These are phyloP conservation scores for Eledona agricola DNA, from an alignment of 2,888 invertebrate genomes.

Conservation along the genomic window DNA sequence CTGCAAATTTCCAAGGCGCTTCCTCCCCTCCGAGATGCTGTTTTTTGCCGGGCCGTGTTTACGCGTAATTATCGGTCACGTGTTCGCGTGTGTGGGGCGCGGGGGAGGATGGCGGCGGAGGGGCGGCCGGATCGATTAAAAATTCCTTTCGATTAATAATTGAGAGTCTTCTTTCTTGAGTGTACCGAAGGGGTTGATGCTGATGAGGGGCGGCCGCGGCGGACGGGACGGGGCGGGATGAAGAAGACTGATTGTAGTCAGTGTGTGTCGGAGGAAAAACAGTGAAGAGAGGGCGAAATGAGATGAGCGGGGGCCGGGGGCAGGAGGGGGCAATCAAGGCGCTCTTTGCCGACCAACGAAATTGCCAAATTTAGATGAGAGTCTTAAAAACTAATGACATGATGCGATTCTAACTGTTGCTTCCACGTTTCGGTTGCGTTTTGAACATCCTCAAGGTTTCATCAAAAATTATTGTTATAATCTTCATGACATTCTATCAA, in stretches of 20 bases:
- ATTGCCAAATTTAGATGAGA: too few relatives aligned
- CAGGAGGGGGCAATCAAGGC: too few relatives aligned
- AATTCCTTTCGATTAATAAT: conserved; percentile 62
- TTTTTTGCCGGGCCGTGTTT: conserved; percentile 25
- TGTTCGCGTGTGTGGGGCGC: conserved; percentile 19
- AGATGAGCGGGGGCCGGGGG: too few relatives aligned
- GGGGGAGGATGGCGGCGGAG: conserved; percentile 13
- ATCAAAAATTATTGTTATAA: too few relatives aligned
- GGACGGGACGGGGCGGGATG: conserved; percentile 45
- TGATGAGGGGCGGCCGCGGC: conserved; percentile 52
- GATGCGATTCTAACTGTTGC: too few relatives aligned
- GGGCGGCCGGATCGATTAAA: conserved; percentile 58
- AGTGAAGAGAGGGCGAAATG: conserved; percentile 72
- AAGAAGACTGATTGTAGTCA: conserved; percentile 59
- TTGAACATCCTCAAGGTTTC: too few relatives aligned
- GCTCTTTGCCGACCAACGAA: too few relatives aligned
- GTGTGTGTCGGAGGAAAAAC: conserved; percentile 62
- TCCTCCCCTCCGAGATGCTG: conserved; percentile 20
- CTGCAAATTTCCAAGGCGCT: conserved; percentile 35
- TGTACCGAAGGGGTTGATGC: conserved; percentile 59
- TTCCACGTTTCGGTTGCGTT: too few relatives aligned
- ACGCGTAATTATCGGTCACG: conserved; percentile 33
- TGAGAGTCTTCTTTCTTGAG: conserved; percentile 60
- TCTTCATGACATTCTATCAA: too few relatives aligned
- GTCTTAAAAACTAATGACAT: too few relatives aligned